These are phyloP conservation scores for Tuta absoluta DNA, from an alignment of 2,888 invertebrate species.

Conservation along the genomic window DNA sequence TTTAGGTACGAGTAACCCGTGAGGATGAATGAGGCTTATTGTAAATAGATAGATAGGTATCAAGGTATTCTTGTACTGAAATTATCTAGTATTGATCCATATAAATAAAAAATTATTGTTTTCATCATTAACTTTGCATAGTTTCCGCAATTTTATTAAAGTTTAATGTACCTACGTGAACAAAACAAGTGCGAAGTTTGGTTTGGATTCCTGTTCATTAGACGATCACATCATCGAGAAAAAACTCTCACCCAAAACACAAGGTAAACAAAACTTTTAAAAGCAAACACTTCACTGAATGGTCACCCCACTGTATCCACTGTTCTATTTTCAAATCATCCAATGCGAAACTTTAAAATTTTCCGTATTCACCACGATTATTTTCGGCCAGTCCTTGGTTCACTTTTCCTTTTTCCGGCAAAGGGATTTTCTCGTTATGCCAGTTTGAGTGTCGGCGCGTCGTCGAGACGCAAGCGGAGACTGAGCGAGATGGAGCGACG, in stretches of 20 bases:
- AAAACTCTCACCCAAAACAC: slow-evolving; percentile 3
- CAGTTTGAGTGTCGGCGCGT: slow-evolving; percentile 11
- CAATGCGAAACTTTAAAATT: neutral
- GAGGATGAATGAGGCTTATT: neutral
- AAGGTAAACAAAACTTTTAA: neutral
- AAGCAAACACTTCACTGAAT: neutral
- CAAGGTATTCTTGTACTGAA: too few species aligned
- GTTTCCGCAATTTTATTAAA: too few species aligned
- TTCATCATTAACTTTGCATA: too few species aligned
- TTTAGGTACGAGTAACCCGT: neutral
- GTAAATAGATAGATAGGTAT: neutral
- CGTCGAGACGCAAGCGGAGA: slow-evolving; percentile 41
- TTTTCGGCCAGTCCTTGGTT: neutral
- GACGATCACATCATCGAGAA: neutral
- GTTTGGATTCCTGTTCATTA: neutral
- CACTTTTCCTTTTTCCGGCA: neutral
- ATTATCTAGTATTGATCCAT: too few species aligned
- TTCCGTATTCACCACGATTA: neutral
- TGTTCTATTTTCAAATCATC: neutral
- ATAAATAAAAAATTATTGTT: too few species aligned
- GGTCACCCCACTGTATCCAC: slow-evolving; percentile 2
- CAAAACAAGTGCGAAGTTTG: too few species aligned
- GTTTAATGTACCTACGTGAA: too few species aligned
- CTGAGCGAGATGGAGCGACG: slow-evolving; percentile 44
- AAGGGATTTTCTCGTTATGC: neutral